Evolutionary conservation across 2,113 vertebrate species (phyloP).

Genomic region (Myotis brandtii): DNA sequence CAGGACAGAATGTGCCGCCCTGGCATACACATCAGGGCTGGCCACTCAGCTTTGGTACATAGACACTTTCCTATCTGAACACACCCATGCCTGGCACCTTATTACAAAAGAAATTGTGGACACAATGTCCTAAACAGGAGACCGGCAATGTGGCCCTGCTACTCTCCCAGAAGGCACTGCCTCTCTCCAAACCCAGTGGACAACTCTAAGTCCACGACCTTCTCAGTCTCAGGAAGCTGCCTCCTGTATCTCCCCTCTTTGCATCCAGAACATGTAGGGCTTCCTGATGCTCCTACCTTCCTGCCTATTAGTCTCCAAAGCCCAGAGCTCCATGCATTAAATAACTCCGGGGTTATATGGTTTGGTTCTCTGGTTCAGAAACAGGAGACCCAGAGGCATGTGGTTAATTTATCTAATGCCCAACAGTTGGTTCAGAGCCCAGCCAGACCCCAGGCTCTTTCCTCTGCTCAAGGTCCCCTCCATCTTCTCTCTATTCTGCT

Average conservation of each 20-base stretch:
- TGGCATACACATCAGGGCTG: neutral
- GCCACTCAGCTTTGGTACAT: neutral
- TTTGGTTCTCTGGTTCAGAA: rapidly evolving
- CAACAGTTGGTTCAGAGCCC: neutral
- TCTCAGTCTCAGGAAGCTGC: neutral
- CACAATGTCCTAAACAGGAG: neutral
- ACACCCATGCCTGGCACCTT: neutral
- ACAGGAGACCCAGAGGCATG: neutral
- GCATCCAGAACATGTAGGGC: neutral
- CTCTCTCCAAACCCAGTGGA: neutral
- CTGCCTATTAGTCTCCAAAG: neutral
- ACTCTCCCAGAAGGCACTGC: neutral
- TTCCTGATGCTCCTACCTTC: neutral
- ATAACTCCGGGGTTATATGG: neutral
- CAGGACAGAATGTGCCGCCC: conserved; percentile 60
- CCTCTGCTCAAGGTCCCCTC: neutral
- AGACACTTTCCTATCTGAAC: neutral
- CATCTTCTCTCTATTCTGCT: neutral
- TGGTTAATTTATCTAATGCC: neutral
- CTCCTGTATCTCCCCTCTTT: neutral
- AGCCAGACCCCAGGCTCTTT: neutral
- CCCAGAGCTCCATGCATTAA: neutral
- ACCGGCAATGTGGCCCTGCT: neutral
- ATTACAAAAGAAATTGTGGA: neutral
- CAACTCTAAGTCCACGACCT: neutral